Evolutionary conservation across 2,888 invertebrate genomes (phyloP).

Genomic region (Micoletzkya japonica): DNA sequence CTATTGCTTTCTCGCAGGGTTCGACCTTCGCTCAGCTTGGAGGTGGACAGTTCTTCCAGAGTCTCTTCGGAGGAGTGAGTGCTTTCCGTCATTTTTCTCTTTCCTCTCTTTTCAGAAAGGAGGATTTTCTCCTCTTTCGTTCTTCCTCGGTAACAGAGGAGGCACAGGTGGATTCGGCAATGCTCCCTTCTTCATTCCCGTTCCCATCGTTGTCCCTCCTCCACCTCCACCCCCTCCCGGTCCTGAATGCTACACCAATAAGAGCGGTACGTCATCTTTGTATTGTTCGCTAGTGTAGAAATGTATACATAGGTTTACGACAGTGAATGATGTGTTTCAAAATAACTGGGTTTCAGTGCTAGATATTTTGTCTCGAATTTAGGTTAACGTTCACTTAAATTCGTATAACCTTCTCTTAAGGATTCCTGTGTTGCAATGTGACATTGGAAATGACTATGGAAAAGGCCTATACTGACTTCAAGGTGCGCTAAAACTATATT

Average conservation of each 20-base stretch:
- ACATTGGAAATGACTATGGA: constrained; percentile 48
- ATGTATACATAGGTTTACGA: too few relatives aligned
- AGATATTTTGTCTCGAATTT: background rate
- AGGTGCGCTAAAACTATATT: constrained; percentile 6
- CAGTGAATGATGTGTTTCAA: too few relatives aligned
- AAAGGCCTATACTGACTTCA: constrained; percentile 40
- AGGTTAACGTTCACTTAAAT: background rate
- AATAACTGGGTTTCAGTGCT: background rate
- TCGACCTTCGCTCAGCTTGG: constrained; percentile 39
- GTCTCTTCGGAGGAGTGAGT: constrained; percentile 39
- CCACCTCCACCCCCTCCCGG: constrained; percentile 53
- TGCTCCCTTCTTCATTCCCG: constrained; percentile 47
- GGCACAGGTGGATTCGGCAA: constrained; percentile 27
- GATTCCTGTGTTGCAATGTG: constrained; percentile 50
- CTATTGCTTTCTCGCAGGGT: constrained; percentile 4
- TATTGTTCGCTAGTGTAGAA: background rate
- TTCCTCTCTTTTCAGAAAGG: constrained; percentile 32
- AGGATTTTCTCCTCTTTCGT: constrained; percentile 42
- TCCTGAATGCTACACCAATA: constrained; percentile 50
- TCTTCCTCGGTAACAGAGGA: constrained; percentile 34
- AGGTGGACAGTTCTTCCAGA: constrained; percentile 45
- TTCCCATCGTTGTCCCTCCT: constrained; percentile 51
- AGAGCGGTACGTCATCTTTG: constrained; percentile 26
- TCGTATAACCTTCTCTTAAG: constrained; percentile 2
- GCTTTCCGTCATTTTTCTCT: background rate